These are phyloP conservation scores for Diadumene lineata DNA, from an alignment of 92 coral and sea anemone genomes.

Conservation along the genomic window DNA sequence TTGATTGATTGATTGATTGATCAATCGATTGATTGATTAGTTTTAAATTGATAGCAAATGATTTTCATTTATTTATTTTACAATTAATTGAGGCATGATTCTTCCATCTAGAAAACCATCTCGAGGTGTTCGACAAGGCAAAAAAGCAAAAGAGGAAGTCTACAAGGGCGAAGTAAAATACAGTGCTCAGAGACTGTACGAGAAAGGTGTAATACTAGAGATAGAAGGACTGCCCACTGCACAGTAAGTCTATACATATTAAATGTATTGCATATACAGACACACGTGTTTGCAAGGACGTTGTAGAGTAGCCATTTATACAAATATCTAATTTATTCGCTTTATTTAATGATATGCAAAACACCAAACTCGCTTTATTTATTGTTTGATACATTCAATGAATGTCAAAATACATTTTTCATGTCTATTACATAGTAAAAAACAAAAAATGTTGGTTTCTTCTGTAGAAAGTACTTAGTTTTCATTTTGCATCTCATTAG, in stretches of 20 bases:
- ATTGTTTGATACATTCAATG: too few relatives aligned
- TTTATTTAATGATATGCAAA: too few relatives aligned
- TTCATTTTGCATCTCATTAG: too few relatives aligned
- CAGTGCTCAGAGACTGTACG: constrained; percentile 94
- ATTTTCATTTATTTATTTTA: too few relatives aligned
- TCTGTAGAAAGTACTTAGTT: too few relatives aligned
- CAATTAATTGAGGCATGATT: not conserved
- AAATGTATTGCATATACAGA: not conserved
- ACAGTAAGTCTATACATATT: constrained; percentile 73
- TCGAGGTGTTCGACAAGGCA: constrained; percentile 56
- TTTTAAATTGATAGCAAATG: not conserved
- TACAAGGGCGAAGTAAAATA: constrained; percentile 91
- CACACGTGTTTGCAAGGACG: too few relatives aligned
- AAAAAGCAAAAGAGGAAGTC: constrained; percentile 77
- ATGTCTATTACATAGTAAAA: too few relatives aligned
- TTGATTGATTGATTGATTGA: constrained; percentile 1
- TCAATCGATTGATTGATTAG: not conserved
- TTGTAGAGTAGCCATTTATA: too few relatives aligned
- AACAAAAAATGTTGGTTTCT: too few relatives aligned
- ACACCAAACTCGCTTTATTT: too few relatives aligned
- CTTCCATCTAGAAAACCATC: constrained; percentile 62
- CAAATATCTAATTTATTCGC: too few relatives aligned
- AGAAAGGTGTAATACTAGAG: constrained; percentile 95
- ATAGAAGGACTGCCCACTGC: constrained; percentile 96
- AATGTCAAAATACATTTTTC: too few relatives aligned